Percentiles rank a stretch among this genome's conserved stretches.
phyloP scores from a whole-genome alignment of 2,797 vertebrate species.

The Ptychadena robeensis region DNA sequence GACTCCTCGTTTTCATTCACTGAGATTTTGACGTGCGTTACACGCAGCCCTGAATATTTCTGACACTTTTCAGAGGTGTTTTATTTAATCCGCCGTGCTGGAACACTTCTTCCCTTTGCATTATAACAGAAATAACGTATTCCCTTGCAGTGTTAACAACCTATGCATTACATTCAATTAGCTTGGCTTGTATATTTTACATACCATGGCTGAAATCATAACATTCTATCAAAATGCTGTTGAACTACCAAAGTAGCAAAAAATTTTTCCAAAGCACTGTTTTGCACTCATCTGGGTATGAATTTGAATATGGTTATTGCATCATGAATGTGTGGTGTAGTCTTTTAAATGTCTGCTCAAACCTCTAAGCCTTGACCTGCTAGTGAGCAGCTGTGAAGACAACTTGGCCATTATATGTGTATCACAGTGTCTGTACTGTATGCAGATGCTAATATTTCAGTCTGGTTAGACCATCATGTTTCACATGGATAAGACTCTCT shows the following conservation, averaged over 20 bases:
- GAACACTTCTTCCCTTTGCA: background rate
- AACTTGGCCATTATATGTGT: conserved; percentile 47
- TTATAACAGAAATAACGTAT: background rate
- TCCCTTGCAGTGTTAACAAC: conserved; percentile 17
- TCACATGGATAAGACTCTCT: conserved; percentile 54
- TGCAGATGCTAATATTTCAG: conserved; percentile 60
- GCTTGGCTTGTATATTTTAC: conserved; percentile 12
- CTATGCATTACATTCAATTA: conserved; percentile 23
- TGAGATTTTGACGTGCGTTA: background rate
- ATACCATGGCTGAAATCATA: conserved; percentile 23
- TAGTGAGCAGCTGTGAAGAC: conserved; percentile 38
- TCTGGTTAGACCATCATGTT: conserved; percentile 58
- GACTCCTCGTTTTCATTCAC: background rate
- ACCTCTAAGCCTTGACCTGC: conserved; percentile 45
- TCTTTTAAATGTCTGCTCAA: conserved; percentile 29
- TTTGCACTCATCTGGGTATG: conserved; percentile 7
- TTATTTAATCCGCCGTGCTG: background rate
- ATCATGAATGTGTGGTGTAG: conserved; percentile 27
- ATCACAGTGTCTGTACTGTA: conserved; percentile 60
- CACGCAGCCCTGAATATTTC: background rate
- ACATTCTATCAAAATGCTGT: background rate
- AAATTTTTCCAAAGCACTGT: conserved; percentile 10
- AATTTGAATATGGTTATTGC: conserved; percentile 28
- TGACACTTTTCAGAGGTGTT: background rate
- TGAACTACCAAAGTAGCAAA: conserved; percentile 11